Percentiles rank a stretch among this genome's conserved stretches.
Evolutionary conservation across 2,888 invertebrate species (phyloP).

Genomic region (Hemicrepidius hirtus): DNA sequence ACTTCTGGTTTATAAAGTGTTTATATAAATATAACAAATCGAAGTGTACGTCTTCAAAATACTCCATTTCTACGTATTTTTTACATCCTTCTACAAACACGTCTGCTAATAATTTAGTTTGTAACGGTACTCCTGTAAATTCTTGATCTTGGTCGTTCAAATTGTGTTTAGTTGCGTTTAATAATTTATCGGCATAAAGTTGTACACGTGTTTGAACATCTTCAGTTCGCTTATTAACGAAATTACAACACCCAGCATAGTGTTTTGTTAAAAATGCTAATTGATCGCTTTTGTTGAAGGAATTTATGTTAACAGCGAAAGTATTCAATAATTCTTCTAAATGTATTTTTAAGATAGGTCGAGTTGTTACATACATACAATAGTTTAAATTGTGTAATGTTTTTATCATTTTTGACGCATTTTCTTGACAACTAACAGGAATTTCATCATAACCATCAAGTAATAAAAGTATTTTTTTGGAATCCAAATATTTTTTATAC

Average conservation of each 20-base stretch:
- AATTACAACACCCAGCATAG: background rate
- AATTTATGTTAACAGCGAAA: constrained; percentile 20
- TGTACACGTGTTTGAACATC: background rate
- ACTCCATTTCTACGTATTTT: constrained; percentile 11
- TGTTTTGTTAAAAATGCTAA: constrained; percentile 10
- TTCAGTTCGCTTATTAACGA: too few species aligned
- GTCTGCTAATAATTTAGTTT: constrained; percentile 24
- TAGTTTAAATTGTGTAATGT: background rate
- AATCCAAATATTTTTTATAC: constrained; percentile 13
- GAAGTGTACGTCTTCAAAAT: constrained; percentile 8
- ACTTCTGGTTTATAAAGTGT: constrained; percentile 18
- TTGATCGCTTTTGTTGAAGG: constrained; percentile 11
- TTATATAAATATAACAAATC: constrained; percentile 33
- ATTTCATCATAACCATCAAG: constrained; percentile 37
- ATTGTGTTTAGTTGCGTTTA: constrained; percentile 6
- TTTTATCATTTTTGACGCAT: constrained; percentile 11
- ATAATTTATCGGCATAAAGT: background rate
- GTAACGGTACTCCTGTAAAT: constrained; percentile 34
- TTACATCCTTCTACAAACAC: constrained; percentile 22
- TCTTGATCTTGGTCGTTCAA: constrained; percentile 32
- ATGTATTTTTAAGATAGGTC: constrained; percentile 17
- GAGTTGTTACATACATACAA: constrained; percentile 23
- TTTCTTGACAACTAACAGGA: background rate
- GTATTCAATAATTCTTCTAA: constrained; percentile 23
- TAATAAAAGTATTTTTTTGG: constrained; percentile 20